Base-by-base conservation (phyloP, 2,113 vertebrate genomes). In the Buteo buteo region DNA sequence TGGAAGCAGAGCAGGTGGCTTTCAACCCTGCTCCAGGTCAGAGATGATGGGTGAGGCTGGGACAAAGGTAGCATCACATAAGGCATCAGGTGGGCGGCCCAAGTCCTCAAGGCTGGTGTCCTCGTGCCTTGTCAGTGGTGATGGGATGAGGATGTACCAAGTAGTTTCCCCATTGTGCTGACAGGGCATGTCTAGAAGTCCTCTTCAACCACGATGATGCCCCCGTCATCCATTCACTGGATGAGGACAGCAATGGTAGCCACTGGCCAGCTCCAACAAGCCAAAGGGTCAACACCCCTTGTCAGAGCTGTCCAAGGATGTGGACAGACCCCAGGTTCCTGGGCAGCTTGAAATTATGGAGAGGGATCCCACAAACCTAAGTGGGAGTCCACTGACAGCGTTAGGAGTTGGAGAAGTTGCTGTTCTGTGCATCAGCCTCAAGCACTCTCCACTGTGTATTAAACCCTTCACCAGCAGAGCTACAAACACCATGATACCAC, bases 81-180 rank as follows among this genome's bases (percentile, higher is more conserved):
- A 45, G 25, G 36, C 49, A 34, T 55, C 61, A 38, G 61, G 31
- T 36, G 19, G 38, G 29, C 9, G 19, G n/a, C 26, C 40, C 79
- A 40, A 4, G 34, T 88, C 72, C 55, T 64, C 42, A 31, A 32
- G 38, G 55, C 34, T 13, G 47, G 73, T 15, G 61, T 70, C 61
- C 72, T 85, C 0, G 0, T 21, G 47, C 57, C 52, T 25, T 1
- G 2, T 45, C 32, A 49, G 3, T 1, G 32, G 26, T 7, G 71
- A 20, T 1, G 5, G 40, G 22, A 52, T 59, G 28, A 16, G 76
- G 84, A 88, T 1, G 7, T 1, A 14, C 13, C 82, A 40, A 36
- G 52, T 12, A 9, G 9, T 25, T 18, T 47, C 47, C 32, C 21
- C 2, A 1, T 28, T 5, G 7, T 34, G 83, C 67, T 29, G 62